Conservation (phyloP, 1,140 invertebrate genomes). For the Grapholita molesta region DNA sequence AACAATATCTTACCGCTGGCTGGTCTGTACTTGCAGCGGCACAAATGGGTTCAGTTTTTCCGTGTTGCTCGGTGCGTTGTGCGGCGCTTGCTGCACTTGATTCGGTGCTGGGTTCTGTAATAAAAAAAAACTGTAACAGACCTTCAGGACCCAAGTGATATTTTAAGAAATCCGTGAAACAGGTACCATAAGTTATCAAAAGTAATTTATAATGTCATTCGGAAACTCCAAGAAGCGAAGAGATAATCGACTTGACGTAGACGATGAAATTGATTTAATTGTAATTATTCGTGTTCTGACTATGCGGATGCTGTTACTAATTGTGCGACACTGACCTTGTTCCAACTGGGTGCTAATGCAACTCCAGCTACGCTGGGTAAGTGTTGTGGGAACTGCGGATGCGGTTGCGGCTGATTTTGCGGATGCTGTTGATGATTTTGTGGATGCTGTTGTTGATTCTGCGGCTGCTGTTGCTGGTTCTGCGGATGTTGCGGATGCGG, state of each 20-base stretch:
- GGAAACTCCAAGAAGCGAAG: too few species aligned
- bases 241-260: too few species aligned
- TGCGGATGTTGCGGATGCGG: conserved; percentile 14
- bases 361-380: conserved; percentile 30
- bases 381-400: conserved; percentile 28
- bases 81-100: conserved; percentile 21
- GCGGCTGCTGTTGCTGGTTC: conserved; percentile 13
- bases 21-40: conserved; percentile 55
- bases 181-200: too few species aligned
- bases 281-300: too few species aligned
- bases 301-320: not conserved
- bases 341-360: conserved; percentile 46
- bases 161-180: too few species aligned
- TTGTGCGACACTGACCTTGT: conserved; percentile 4
- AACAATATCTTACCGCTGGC: conserved; percentile 40
- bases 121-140: not conserved
- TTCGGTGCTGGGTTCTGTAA: not conserved
- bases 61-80: conserved; percentile 15
- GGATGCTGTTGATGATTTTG: not conserved
- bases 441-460: conserved; percentile 1
- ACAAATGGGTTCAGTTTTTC: conserved; percentile 49
- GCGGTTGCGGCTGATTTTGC: not conserved
- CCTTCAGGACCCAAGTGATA: too few species aligned
- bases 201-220: too few species aligned
- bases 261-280: too few species aligned